These are phyloP conservation scores for Abramis brama DNA, from an alignment of 2,113 vertebrate genomes.

Conservation along the genomic window DNA sequence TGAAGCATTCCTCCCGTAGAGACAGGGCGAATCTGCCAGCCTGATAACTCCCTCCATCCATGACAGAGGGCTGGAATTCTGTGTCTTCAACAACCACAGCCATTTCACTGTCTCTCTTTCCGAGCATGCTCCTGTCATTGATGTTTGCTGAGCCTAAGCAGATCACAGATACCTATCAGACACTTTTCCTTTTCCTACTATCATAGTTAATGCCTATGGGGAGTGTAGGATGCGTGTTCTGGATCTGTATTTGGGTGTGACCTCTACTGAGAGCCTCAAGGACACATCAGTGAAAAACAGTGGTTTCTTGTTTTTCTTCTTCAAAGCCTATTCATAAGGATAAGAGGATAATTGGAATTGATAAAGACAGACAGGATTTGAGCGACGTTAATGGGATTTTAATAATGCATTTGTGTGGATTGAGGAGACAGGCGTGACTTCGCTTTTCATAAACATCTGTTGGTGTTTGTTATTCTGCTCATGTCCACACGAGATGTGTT, in stretches of 20 bases:
- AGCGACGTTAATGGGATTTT: conserved; percentile 41
- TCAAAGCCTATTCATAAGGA: conserved; percentile 18
- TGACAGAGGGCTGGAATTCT: conserved; percentile 41
- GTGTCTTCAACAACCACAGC: conserved; percentile 61
- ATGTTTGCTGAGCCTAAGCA: conserved; percentile 60
- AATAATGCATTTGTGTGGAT: conserved; percentile 25
- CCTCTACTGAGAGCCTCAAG: conserved; percentile 29
- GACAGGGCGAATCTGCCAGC: conserved; percentile 57
- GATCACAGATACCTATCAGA: conserved; percentile 15
- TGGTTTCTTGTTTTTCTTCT: background rate
- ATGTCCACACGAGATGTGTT: background rate
- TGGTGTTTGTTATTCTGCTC: background rate
- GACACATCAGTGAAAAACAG: background rate
- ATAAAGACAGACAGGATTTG: conserved; percentile 41
- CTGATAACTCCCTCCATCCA: conserved; percentile 56
- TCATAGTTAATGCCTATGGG: background rate
- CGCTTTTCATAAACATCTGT: conserved; percentile 16
- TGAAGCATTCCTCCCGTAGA: conserved; percentile 58
- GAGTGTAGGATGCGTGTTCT: background rate
- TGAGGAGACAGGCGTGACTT: conserved; percentile 9
- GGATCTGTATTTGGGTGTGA: conserved; percentile 2
- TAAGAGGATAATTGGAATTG: conserved; percentile 30
- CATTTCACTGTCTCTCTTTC: conserved; percentile 61
- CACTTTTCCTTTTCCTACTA: background rate
- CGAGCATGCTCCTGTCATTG: conserved; percentile 65